Conservation (phyloP, 92 coral and sea anemone species). For the Palythoa caribaeorum region DNA sequence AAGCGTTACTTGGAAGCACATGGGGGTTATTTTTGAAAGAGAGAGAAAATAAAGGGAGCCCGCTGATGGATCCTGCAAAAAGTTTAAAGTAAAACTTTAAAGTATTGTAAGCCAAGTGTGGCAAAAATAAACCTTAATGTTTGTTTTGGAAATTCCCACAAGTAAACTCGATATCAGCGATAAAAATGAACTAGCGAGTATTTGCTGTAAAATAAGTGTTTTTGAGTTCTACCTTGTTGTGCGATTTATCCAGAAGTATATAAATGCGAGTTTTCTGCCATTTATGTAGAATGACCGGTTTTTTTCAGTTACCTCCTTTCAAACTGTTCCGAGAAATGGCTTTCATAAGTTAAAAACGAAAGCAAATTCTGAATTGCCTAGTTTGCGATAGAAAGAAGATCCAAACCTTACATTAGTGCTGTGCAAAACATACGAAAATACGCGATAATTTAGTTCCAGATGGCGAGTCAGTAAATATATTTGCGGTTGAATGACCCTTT, state of each 20-base stretch:
- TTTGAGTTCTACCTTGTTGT: background rate
- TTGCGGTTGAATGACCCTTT: constrained; percentile 26
- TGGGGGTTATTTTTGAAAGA: background rate
- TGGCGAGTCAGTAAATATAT: constrained; percentile 19
- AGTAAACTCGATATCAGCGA: background rate
- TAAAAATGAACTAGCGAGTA: background rate
- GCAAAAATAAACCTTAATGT: background rate
- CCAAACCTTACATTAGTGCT: background rate
- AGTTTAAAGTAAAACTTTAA: background rate
- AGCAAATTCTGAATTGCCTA: background rate
- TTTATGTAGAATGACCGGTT: background rate
- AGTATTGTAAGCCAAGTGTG: background rate
- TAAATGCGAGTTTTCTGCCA: constrained; percentile 26
- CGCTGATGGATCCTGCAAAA: background rate
- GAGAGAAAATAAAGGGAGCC: background rate
- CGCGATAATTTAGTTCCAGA: constrained; percentile 8
- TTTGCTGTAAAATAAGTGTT: background rate
- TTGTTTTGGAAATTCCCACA: background rate
- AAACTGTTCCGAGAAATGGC: constrained; percentile 1
- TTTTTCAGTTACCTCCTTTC: constrained; percentile 8
- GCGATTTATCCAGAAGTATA: background rate
- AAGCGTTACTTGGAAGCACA: background rate
- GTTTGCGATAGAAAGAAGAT: background rate
- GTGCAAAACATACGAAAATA: too few relatives aligned
- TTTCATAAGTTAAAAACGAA: background rate